phyloP scores from a whole-genome alignment of 1,140 invertebrate genomes.

The Cataglyphis hispanica region DNA sequence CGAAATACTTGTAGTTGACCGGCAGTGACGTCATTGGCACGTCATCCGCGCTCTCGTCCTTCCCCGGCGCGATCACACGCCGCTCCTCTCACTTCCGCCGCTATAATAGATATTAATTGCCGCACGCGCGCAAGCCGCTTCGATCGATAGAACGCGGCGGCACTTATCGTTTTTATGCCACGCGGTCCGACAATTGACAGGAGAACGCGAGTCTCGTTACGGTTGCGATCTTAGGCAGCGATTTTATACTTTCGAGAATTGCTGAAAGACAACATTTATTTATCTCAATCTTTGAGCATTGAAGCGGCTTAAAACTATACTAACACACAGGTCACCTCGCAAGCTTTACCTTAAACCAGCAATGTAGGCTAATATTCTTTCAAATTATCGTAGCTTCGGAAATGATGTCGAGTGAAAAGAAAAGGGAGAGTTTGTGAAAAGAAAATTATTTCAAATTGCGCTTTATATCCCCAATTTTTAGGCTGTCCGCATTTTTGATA shows the following conservation, averaged over 20 bases:
- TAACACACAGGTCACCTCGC: background rate
- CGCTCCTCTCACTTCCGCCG: slow-evolving; percentile 79
- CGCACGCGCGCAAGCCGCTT: slow-evolving; percentile 44
- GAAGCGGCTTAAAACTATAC: background rate
- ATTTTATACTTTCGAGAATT: slow-evolving; percentile 4
- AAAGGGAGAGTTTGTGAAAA: too few relatives aligned
- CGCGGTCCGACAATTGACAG: slow-evolving; percentile 6
- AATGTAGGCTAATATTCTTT: background rate
- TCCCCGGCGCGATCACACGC: slow-evolving; percentile 57
- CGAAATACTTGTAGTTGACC: slow-evolving; percentile 86
- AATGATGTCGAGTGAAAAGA: background rate
- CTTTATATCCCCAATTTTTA: background rate
- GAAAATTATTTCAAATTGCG: background rate
- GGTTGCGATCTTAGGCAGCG: background rate
- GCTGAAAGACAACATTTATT: slow-evolving; percentile 8
- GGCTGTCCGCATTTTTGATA: background rate
- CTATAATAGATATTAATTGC: slow-evolving; percentile 85
- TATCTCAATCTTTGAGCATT: background rate
- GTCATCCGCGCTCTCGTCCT: slow-evolving; percentile 66
- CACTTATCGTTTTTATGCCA: slow-evolving; percentile 54
- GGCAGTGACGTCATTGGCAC: slow-evolving; percentile 83
- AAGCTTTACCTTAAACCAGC: too few relatives aligned
- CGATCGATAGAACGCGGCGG: slow-evolving; percentile 62
- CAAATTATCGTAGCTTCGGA: background rate
- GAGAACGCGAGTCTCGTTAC: slow-evolving; percentile 30